These are phyloP conservation scores for Nibea coibor DNA, from an alignment of 2,113 vertebrate genomes.

Conservation along the genomic window DNA sequence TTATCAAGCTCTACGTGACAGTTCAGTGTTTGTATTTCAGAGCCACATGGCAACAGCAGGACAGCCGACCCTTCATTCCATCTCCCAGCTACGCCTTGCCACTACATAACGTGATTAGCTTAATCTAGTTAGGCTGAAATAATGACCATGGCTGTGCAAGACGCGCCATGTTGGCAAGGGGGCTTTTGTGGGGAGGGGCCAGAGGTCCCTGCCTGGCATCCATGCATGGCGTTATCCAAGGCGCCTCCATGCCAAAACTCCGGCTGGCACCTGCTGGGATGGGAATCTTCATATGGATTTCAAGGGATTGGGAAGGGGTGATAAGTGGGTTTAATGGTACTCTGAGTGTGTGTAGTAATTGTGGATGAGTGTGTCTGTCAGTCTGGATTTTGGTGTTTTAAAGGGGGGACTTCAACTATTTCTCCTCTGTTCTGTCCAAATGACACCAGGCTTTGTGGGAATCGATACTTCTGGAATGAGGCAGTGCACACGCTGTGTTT, in stretches of 20 bases:
- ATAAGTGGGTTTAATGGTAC: constrained; percentile 40
- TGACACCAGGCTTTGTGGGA: constrained; percentile 23
- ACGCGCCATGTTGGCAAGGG: constrained; percentile 55
- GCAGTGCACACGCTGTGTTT: neutral
- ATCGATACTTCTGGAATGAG: constrained; percentile 8
- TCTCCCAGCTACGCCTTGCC: constrained; percentile 62
- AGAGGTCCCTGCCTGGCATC: constrained; percentile 56
- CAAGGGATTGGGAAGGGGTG: constrained; percentile 12
- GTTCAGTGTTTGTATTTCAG: constrained; percentile 59
- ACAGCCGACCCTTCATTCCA: constrained; percentile 68
- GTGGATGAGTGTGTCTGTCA: neutral
- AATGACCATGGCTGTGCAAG: constrained; percentile 68
- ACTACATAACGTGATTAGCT: constrained; percentile 80
- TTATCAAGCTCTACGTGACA: constrained; percentile 34
- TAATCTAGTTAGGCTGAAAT: constrained; percentile 81
- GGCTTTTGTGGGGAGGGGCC: constrained; percentile 8
- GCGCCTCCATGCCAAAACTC: constrained; percentile 37
- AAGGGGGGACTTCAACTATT: neutral
- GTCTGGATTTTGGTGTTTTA: neutral
- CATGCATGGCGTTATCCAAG: constrained; percentile 37
- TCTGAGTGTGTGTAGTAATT: constrained; percentile 14
- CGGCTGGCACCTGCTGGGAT: constrained; percentile 57
- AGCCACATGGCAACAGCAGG: constrained; percentile 65
- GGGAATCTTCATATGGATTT: constrained; percentile 37
- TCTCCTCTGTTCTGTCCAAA: neutral